These are phyloP conservation scores for Chitala chitala DNA, from an alignment of 2,113 vertebrate species.

Conservation along the genomic window DNA sequence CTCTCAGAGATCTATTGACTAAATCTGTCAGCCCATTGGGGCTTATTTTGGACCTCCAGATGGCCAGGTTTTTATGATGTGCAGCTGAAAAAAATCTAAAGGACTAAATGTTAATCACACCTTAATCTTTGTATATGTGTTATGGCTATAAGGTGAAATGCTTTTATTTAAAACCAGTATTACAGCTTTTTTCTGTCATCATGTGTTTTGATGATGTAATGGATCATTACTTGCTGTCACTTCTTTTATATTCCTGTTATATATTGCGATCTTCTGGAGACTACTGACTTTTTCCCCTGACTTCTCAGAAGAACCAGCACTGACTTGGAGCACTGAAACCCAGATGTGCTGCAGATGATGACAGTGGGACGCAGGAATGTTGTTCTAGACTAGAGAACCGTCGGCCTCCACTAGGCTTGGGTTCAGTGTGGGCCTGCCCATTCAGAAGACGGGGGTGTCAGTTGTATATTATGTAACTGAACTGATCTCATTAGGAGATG, in stretches of 20 bases:
- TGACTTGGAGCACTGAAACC: constrained; percentile 15
- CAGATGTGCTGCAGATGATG: constrained; percentile 64
- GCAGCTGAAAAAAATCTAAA: no score
- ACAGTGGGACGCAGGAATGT: constrained; percentile 57
- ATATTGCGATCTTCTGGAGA: background rate
- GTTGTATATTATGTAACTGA: background rate
- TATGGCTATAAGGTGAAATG: no score
- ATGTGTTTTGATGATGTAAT: background rate
- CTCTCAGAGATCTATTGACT: no score
- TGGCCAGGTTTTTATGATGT: no score
- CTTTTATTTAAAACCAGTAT: no score
- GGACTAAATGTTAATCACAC: no score
- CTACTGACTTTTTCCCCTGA: background rate
- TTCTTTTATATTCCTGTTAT: background rate
- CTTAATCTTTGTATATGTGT: no score
- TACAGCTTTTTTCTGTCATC: background rate
- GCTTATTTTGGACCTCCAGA: no score
- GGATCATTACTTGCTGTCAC: background rate
- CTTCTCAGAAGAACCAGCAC: constrained; percentile 8
- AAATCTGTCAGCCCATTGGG: no score
- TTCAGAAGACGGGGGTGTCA: no score
- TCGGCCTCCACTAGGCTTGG: no score
- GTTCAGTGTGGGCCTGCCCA: no score
- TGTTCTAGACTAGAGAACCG: constrained; percentile 21
- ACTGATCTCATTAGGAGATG: background rate